These are phyloP conservation scores for Cottus gobio DNA, from an alignment of 2,113 vertebrate genomes.

Conservation along the genomic window DNA sequence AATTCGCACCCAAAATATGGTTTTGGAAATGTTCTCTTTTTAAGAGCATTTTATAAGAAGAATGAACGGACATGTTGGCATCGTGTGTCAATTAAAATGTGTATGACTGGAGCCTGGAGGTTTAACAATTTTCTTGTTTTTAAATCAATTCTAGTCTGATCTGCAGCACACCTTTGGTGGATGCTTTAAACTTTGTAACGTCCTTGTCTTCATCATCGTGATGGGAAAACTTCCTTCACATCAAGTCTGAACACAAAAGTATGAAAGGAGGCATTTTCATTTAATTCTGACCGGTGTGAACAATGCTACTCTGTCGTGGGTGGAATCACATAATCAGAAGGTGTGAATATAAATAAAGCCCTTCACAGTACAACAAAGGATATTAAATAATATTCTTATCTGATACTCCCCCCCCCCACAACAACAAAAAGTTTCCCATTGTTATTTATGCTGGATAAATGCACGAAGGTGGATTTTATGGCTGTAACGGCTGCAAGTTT, in stretches of 20 bases:
- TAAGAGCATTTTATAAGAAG: background rate
- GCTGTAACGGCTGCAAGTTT: background rate
- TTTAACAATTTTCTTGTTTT: background rate
- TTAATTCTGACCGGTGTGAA: background rate
- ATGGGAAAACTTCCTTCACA: background rate
- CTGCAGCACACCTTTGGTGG: background rate
- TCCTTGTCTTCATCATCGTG: background rate
- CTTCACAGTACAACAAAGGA: background rate
- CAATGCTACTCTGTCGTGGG: background rate
- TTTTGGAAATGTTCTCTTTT: background rate
- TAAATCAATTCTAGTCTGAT: background rate
- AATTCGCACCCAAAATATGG: background rate
- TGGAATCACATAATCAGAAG: constrained; percentile 9
- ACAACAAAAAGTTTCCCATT: background rate
- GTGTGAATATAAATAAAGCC: background rate
- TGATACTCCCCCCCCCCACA: background rate
- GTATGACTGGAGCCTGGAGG: background rate
- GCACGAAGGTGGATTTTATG: background rate
- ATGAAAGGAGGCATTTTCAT: background rate
- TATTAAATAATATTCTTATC: background rate
- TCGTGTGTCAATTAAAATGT: background rate
- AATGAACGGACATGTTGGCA: background rate
- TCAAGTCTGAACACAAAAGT: constrained; percentile 2
- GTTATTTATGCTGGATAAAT: background rate
- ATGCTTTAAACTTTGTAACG: background rate